These are phyloP conservation scores for Lathamus discolor DNA, from an alignment of 2,113 vertebrate genomes.

Conservation along the genomic window DNA sequence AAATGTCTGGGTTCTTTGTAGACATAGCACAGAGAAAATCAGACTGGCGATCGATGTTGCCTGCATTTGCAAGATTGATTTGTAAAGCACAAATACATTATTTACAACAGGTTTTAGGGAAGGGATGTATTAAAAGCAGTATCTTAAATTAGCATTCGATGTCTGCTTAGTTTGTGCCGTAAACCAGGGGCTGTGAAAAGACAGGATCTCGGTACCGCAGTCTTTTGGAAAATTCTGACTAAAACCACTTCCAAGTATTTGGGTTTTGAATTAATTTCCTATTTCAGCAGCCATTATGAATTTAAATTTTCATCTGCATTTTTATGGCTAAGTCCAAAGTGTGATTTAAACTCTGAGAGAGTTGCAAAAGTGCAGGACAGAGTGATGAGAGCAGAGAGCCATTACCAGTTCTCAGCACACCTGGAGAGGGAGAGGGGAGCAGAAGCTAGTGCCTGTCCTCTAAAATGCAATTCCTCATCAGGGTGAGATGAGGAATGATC, in stretches of 20 bases:
- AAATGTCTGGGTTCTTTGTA: neutral
- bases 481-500: neutral
- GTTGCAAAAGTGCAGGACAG: neutral
- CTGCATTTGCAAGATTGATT: neutral
- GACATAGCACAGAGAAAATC: neutral
- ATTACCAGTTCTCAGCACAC: neutral
- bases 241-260: neutral
- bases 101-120: neutral
- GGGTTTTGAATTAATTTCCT: neutral
- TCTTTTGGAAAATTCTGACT: neutral
- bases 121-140: neutral
- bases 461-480: neutral
- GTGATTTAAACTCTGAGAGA: neutral
- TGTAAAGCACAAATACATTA: neutral
- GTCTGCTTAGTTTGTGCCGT: neutral
- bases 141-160: neutral
- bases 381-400: neutral
- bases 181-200: neutral
- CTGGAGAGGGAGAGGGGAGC: rapidly evolving
- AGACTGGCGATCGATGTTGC: neutral
- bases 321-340: neutral
- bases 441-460: neutral
- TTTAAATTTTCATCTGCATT: neutral
- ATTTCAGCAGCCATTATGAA: neutral
- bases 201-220: neutral